Base-by-base conservation (phyloP, 2,113 vertebrate genomes). In the Mustelus asterias region DNA sequence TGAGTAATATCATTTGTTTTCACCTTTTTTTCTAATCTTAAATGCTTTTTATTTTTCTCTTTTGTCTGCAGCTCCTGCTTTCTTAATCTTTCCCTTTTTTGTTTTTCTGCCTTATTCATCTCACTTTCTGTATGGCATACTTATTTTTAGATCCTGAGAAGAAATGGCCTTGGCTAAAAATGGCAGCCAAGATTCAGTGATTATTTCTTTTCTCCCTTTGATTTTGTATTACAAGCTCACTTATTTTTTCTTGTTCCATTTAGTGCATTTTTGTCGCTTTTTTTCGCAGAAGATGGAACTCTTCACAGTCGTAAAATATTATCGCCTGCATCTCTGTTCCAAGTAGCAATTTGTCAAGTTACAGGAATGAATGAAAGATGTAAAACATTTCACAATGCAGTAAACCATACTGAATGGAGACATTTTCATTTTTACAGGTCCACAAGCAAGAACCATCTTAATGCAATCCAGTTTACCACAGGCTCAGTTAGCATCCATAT, bases 391-490 rank as follows among this genome's bases (percentile, higher is more conserved):
- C 20, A 22, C 14, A 65, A 41, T 37, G n/a, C 16, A 29, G 3
- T 29, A 54, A 89, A 58, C 37, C 8, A 67, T 24, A 67, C 54
- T 65, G 60, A 63, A 65, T 65, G 60, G 60, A 37, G 7, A 65
- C 26, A 20, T 93, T 20, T 93, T 67, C 16, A 67, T 65, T 93
- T 54, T 94, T 95, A 63, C 96, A 99, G 99, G 99, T 97, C 99
- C 99, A 6, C 99, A 99, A 96, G 99, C 99, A 96, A 98, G 99
- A 97, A 99, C 99, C 4, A 99, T 99, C 97, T 98, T 99, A 96
- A 99, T 99, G 99, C 99, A 99, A 97, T 99, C 99, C 96, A 99
- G 99, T 97, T 98, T 99, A 97, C 99, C 99, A 96, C 99, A 99
- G 97, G 96, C 97, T 96, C 99, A 99, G 97, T 97, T 99, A 96